Conservation (phyloP, 2,888 invertebrate species). For the Drosophila multiciliata region DNA sequence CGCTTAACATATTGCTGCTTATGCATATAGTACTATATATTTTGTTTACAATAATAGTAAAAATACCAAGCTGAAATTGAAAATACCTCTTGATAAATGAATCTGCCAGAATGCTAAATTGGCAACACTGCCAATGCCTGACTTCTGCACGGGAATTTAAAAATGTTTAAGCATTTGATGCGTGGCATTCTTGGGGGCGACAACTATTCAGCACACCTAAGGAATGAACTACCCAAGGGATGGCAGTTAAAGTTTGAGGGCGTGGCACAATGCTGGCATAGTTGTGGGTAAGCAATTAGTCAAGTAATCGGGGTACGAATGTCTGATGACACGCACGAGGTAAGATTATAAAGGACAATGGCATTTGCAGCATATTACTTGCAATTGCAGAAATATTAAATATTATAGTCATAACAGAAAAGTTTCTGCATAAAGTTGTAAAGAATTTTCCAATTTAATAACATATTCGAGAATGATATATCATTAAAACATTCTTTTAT, state of each 20-base stretch:
- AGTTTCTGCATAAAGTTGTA: background rate
- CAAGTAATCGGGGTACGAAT: constrained; percentile 18
- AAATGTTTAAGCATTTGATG: constrained; percentile 53
- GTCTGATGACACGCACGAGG: constrained; percentile 21
- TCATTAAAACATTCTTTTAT: background rate
- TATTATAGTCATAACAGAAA: background rate
- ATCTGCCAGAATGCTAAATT: no score
- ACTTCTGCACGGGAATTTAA: constrained; percentile 38
- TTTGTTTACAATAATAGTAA: background rate
- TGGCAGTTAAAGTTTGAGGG: constrained; percentile 5
- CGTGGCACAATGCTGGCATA: constrained; percentile 18
- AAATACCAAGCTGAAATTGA: background rate
- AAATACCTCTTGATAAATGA: background rate
- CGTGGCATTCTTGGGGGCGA: constrained; percentile 45
- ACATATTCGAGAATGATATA: background rate
- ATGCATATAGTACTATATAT: background rate
- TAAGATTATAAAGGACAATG: constrained; percentile 9
- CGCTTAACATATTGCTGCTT: background rate
- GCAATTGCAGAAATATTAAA: background rate
- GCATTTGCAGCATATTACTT: constrained; percentile 8
- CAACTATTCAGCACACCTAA: constrained; percentile 38
- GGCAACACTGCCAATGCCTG: constrained; percentile 13
- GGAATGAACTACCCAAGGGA: constrained; percentile 2
- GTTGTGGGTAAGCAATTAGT: constrained; percentile 47
- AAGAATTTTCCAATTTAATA: background rate